Conservation (phyloP, 2,113 vertebrate species). For the Aspiorhynchus laticeps region DNA sequence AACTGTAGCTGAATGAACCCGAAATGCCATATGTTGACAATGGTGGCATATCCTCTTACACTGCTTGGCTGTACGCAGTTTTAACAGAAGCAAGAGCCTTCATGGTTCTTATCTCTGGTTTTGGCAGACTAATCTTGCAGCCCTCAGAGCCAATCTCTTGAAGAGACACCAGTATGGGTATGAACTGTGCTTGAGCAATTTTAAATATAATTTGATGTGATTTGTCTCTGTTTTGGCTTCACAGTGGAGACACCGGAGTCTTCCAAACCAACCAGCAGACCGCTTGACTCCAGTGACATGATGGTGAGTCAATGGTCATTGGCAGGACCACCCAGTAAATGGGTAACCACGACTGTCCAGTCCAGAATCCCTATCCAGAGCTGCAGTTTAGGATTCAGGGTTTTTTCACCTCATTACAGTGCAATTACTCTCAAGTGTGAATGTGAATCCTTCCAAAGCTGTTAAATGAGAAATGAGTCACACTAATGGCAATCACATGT, state of each 20-base stretch:
- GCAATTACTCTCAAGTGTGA: not conserved
- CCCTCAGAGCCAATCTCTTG: not conserved
- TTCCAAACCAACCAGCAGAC: too few relatives aligned
- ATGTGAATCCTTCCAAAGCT: slow-evolving; percentile 18
- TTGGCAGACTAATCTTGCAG: not conserved
- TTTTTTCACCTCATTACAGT: not conserved
- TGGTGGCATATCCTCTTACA: not conserved
- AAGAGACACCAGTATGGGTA: not conserved
- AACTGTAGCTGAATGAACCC: not conserved
- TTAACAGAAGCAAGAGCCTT: not conserved
- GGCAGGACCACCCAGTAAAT: too few relatives aligned
- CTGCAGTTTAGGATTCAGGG: not conserved
- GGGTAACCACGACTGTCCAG: too few relatives aligned
- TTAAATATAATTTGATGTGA: too few relatives aligned
- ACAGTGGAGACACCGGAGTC: too few relatives aligned
- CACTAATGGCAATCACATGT: slow-evolving; percentile 41
- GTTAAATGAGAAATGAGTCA: slow-evolving; percentile 43
- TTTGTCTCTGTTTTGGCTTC: too few relatives aligned
- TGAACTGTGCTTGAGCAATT: too few relatives aligned
- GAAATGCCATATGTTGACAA: not conserved
- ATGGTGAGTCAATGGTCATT: too few relatives aligned
- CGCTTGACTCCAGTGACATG: too few relatives aligned
- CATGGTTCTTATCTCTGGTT: slow-evolving; percentile 41
- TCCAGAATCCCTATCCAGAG: slow-evolving; percentile 6
- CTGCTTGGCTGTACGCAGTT: not conserved